Percentiles rank a stretch among this genome's conserved stretches.
Conservation (phyloP, 2,113 vertebrate genomes). For the Synchiropus splendidus region DNA sequence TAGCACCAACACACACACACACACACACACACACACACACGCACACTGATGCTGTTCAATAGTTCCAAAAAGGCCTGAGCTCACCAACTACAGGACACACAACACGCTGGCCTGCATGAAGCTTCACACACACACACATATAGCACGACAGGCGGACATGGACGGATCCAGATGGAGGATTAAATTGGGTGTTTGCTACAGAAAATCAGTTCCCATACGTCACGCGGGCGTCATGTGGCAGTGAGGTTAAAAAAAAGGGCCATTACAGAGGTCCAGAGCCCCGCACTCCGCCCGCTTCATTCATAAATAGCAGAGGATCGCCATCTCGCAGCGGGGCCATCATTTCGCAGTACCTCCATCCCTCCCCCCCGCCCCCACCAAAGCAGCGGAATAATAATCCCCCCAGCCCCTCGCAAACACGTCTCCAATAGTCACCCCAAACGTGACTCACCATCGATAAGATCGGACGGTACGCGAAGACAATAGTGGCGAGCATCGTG, state of each 20-base stretch:
- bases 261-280: constrained; percentile 42
- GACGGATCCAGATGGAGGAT: constrained; percentile 45
- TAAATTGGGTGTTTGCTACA: constrained; percentile 34
- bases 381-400: constrained; percentile 27
- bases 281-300: constrained; percentile 53
- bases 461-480: too few species aligned
- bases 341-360: constrained; percentile 36
- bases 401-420: constrained; percentile 18
- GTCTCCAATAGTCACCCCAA: background rate
- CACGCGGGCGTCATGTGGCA: constrained; percentile 45
- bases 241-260: constrained; percentile 37
- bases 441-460: background rate
- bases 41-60: background rate
- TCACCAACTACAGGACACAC: background rate
- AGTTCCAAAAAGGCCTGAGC: background rate
- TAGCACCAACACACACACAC: constrained; percentile 12
- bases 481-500: too few species aligned
- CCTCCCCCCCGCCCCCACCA: background rate
- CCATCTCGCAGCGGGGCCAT: constrained; percentile 55
- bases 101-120: constrained; percentile 30
- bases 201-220: constrained; percentile 45
- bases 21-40: constrained; percentile 18
- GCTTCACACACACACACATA: constrained; percentile 34
- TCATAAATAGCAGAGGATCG: constrained; percentile 68
- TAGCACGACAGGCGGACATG: background rate